These are phyloP conservation scores for Dermochelys coriacea DNA, from an alignment of 2,797 vertebrate genomes.

Conservation along the genomic window DNA sequence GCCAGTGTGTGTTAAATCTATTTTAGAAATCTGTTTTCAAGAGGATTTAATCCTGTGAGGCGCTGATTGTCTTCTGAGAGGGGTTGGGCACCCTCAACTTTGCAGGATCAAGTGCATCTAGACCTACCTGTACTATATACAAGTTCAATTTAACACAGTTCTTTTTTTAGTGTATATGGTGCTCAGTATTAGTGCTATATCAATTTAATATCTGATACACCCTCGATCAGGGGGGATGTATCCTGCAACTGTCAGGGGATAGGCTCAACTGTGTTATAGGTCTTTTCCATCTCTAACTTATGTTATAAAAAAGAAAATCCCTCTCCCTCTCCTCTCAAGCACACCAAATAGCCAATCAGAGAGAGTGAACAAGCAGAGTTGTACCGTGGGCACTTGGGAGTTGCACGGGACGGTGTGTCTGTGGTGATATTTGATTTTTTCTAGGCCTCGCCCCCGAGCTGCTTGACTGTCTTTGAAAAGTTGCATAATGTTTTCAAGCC, in stretches of 20 bases:
- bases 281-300: neutral
- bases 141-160: neutral
- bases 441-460: neutral
- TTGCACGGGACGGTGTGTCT: neutral
- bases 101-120: neutral
- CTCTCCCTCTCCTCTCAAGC: fast-evolving
- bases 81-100: fast-evolving
- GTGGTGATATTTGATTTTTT: neutral
- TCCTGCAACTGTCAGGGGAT: neutral
- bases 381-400: fast-evolving
- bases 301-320: neutral
- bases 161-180: neutral
- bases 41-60: neutral
- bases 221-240: fast-evolving
- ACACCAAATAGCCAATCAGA: fast-evolving
- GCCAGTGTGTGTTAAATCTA: neutral
- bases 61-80: neutral
- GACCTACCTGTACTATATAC: fast-evolving
- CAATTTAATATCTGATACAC: fast-evolving
- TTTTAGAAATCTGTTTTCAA: neutral
- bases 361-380: fast-evolving
- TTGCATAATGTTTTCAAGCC: neutral
- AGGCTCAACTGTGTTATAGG: fast-evolving
- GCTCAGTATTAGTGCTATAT: neutral
- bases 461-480: fast-evolving